Percentiles rank a stretch among this genome's conserved stretches.
Conservation (phyloP, 2,888 invertebrate species). For the Stomorhina lunata region DNA sequence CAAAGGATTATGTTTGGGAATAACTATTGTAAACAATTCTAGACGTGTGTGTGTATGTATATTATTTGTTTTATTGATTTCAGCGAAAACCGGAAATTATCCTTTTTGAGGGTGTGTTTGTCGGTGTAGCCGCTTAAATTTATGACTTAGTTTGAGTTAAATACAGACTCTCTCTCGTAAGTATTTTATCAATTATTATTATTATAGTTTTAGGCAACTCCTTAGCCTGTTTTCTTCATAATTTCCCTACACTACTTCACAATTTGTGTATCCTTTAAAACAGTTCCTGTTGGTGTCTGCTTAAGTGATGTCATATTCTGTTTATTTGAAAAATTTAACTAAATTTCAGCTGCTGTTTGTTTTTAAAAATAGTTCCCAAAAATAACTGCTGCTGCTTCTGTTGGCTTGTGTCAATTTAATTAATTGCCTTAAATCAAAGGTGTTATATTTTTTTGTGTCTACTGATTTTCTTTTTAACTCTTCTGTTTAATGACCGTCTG, state of each 20-base stretch:
- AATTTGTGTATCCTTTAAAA: not conserved
- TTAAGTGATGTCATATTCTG: slow-evolving; percentile 29
- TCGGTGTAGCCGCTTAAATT: not conserved
- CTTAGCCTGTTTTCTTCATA: slow-evolving; percentile 21
- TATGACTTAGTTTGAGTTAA: not conserved
- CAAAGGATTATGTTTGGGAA: slow-evolving; percentile 56
- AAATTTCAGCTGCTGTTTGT: slow-evolving; percentile 41
- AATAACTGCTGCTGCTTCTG: not conserved
- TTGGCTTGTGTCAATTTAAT: slow-evolving; percentile 40
- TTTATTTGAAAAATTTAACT: slow-evolving; percentile 11
- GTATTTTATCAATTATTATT: slow-evolving; percentile 11
- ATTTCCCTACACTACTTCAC: not conserved
- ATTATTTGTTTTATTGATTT: slow-evolving; percentile 19
- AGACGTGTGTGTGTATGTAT: not conserved
- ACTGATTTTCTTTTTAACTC: slow-evolving; percentile 22
- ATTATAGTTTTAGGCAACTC: slow-evolving; percentile 48
- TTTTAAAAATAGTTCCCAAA: not conserved
- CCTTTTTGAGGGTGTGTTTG: slow-evolving; percentile 32
- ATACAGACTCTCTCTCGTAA: slow-evolving; percentile 3
- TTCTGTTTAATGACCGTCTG: slow-evolving; percentile 6
- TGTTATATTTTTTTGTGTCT: slow-evolving; percentile 26
- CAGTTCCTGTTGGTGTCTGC: not conserved
- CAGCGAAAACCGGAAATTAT: slow-evolving; percentile 51
- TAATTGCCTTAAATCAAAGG: slow-evolving; percentile 51
- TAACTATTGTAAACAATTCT: slow-evolving; percentile 8